These are phyloP conservation scores for Bombus difficillimus DNA, from an alignment of 1,140 invertebrate genomes.

Conservation along the genomic window DNA sequence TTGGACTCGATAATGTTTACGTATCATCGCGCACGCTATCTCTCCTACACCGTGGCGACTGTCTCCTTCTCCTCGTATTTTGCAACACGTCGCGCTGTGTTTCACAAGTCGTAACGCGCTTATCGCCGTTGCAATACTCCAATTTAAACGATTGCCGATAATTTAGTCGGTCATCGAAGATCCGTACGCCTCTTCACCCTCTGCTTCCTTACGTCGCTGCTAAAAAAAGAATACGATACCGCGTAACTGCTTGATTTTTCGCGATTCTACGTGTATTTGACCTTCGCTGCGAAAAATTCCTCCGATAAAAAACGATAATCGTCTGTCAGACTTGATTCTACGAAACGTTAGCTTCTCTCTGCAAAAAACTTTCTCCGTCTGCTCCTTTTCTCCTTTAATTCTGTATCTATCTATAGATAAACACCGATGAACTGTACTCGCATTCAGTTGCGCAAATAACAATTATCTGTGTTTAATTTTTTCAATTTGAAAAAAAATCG, in stretches of 20 bases:
- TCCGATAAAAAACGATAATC: slow-evolving; percentile 1
- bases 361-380: neutral
- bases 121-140: slow-evolving; percentile 35
- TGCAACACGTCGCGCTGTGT: slow-evolving; percentile 12
- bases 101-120: slow-evolving; percentile 27
- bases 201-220: neutral
- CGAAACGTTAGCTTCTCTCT: neutral
- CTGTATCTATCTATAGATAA: neutral
- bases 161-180: slow-evolving; percentile 37
- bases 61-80: slow-evolving; percentile 18
- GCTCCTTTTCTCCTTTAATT: neutral
- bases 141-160: slow-evolving; percentile 41
- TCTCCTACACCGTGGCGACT: neutral
- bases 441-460: neutral
- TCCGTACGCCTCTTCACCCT: neutral
- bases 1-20: slow-evolving; percentile 32
- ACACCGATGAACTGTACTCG: neutral
- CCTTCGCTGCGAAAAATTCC: neutral
- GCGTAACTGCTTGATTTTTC: neutral
- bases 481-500: neutral
- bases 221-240: neutral
- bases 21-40: slow-evolving; percentile 30
- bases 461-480: neutral
- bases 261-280: neutral
- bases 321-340: neutral